Evolutionary conservation across 2,888 invertebrate genomes (phyloP), one percentile per base, ranked within the genome.

Genomic region (Balanococcus diminutus): DNA sequence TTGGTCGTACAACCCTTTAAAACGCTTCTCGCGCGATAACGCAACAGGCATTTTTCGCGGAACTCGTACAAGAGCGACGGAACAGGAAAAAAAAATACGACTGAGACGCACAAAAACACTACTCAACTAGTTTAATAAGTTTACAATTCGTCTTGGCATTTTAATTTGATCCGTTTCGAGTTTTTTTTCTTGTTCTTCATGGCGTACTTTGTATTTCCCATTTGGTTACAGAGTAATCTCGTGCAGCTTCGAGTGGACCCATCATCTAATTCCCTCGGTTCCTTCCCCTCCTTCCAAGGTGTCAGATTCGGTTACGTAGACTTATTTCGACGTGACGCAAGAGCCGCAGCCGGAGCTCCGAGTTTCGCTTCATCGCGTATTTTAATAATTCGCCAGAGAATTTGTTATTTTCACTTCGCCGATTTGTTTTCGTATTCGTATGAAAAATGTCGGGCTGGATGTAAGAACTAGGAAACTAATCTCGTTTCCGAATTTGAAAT

Each of bases 131-230:
- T 72, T 72, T 72, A 72, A 72, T 72, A 72, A 72, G 28, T 72
- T 72, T 72, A 72, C 72, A 72, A 72, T 16, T 72, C 72, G 31
- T 72, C 72, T 72, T 72, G 72, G 72, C 72, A 72, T 72, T 72
- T 31, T 72, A 72, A 72, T 72, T 31, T 28, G 28, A 72, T 72
- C 31, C 72, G 56, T 22, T 56, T 56, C 56, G 6, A 56, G n/a
- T 56, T 19, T 19, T 19, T 19, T 56, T 9, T 2, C 56, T 56
- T 14, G n/a, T n/a, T n/a, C n/a, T n/a, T n/a, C n/a, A n/a, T n/a
- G n/a, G n/a, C n/a, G n/a, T n/a, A n/a, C n/a, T n/a, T n/a, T n/a
- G 16, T 46, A 46, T 46, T 16, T 22, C 56, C 56, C 56, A n/a
- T n/a, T 56, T 5, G 56, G 56, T 42, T 42, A 42, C 42, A 14